Base-by-base conservation (phyloP, 2,888 invertebrate genomes). In the Atrina japonica region DNA sequence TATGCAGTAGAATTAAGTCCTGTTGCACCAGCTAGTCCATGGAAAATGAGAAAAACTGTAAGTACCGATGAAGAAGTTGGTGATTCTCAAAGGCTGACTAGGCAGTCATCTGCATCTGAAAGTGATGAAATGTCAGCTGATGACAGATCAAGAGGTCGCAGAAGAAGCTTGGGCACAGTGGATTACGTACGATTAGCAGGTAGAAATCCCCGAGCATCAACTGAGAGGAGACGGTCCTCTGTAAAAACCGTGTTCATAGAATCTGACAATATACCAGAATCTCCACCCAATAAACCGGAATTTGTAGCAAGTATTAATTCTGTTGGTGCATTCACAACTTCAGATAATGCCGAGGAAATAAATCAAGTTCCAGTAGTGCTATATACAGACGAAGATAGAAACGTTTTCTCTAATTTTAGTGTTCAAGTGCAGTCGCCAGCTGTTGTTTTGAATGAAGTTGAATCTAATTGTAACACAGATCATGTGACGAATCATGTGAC, bases 101-200 rank as follows among this genome's bases (percentile, higher is more conserved):
- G 40, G 35, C 35, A 25, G 18, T 14, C 23, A 18, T 43, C 60
- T 18, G 16, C 27, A 43, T 35, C 43, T 53, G 52, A 21, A 18
- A 21, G 27, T 27, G 64, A 64, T 49, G 16, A 21, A 23, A 25
- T 16, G 16, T 11, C 11, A 9, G n/a, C 18, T 18, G 30, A 49
- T 16, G 23, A 27, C 29, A 23, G 18, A 2, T 16, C 29, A 7
- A 25, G 61, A 21, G 18, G 45, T 21, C 27, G 49, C 18, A 61
- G 61, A 18, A 61, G 49, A 61, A 16, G 23, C 16, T 61, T 49
- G 29, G 49, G 49, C 11, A 49, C 29, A 30, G 49, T 61, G 21
- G 61, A 61, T 23, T 61, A 61, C 27, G 47, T 49, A 35, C n/a
- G 18, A 49, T 30, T 61, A 21, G 27, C 61, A 21, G 61, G 61